Conservation (phyloP, 2,113 vertebrate genomes). For the Apus apus region DNA sequence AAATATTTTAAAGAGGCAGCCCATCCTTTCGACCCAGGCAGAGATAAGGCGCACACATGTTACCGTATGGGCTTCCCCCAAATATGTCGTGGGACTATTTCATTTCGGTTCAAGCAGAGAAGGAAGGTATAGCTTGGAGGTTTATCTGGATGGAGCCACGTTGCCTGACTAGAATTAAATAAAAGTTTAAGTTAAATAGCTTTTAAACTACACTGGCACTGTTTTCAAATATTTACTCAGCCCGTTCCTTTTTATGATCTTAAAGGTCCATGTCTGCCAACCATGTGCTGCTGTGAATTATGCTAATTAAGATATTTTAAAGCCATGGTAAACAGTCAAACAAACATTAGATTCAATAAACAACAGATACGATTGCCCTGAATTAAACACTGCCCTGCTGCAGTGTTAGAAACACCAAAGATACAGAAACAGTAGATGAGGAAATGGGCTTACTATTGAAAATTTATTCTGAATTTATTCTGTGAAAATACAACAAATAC, state of each 20-base stretch:
- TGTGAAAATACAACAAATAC: background rate
- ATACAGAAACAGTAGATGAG: background rate
- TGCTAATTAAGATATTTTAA: background rate
- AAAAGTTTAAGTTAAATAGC: background rate
- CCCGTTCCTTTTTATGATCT: background rate
- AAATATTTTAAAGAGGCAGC: constrained; percentile 79
- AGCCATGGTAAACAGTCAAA: background rate
- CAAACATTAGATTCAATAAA: background rate
- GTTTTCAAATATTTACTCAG: constrained; percentile 22
- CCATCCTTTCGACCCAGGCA: background rate
- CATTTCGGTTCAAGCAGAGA: background rate
- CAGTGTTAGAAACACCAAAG: background rate
- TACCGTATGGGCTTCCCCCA: background rate
- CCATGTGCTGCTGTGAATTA: constrained; percentile 3
- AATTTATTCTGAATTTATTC: background rate
- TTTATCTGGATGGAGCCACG: background rate
- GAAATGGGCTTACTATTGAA: background rate
- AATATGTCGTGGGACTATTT: background rate
- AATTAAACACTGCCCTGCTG: background rate
- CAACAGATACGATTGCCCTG: background rate
- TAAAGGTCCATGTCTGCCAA: background rate
- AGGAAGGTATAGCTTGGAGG: background rate
- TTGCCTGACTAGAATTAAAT: background rate
- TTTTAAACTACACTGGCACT: background rate
- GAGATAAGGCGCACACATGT: background rate